Percentiles rank a stretch among this genome's conserved stretches.
These are phyloP conservation scores for Himalopsyche anomala DNA, from an alignment of 2,888 invertebrate genomes.

Conservation along the genomic window DNA sequence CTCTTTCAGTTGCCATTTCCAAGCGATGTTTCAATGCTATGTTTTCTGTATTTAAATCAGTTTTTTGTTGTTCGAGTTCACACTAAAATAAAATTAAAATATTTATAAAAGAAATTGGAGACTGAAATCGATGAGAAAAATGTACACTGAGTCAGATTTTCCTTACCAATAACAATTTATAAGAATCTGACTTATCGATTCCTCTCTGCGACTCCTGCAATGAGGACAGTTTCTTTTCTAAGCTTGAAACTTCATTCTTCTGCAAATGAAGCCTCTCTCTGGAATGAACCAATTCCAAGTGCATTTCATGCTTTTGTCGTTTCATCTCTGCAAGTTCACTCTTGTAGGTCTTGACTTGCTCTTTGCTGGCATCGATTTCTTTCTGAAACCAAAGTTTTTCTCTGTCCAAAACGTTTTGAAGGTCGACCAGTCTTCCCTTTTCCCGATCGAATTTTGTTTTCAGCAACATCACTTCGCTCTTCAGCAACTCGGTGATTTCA, in stretches of 20 bases:
- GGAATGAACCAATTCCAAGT: conserved; percentile 71
- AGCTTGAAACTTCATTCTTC: conserved; percentile 73
- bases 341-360: conserved; percentile 69
- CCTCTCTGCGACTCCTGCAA: conserved; percentile 68
- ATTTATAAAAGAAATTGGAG: conserved; percentile 8
- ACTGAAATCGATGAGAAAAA: conserved; percentile 17
- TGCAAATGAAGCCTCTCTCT: conserved; percentile 70
- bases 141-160: not conserved
- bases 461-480: conserved; percentile 75
- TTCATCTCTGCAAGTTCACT: conserved; percentile 61
- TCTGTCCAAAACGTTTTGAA: conserved; percentile 72
- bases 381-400: conserved; percentile 71
- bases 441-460: conserved; percentile 76
- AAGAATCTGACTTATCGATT: conserved; percentile 59
- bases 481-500: conserved; percentile 74
- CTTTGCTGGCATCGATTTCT: conserved; percentile 70
- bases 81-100: conserved; percentile 68
- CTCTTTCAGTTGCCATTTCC: conserved; percentile 68
- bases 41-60: conserved; percentile 72
- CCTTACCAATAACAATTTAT: conserved; percentile 70
- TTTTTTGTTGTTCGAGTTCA: conserved; percentile 74
- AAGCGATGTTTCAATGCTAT: conserved; percentile 72
- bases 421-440: conserved; percentile 73
- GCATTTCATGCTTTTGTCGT: conserved; percentile 72
- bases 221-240: conserved; percentile 73